Evolutionary conservation across 2,888 invertebrate genomes (phyloP).

Genomic region (Diaprepes abbreviatus): DNA sequence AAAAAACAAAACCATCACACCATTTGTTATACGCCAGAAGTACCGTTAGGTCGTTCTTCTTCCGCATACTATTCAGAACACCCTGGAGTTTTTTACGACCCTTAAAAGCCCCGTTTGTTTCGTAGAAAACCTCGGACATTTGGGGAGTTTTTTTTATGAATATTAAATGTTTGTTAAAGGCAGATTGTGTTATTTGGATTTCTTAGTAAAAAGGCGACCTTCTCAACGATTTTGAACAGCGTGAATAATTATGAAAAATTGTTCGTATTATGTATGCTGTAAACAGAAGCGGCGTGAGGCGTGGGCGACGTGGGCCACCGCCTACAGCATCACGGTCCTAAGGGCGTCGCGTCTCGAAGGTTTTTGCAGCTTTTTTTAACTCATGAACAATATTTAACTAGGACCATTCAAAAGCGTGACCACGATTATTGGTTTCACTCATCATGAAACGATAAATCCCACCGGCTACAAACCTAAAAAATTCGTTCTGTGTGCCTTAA

Average conservation of each 20-base stretch:
- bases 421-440: too few species aligned
- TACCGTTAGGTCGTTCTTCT: slow-evolving; percentile 42
- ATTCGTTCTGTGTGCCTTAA: too few species aligned
- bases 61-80: slow-evolving; percentile 43
- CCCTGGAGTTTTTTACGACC: slow-evolving; percentile 40
- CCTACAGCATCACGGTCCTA: too few species aligned
- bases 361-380: too few species aligned
- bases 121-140: slow-evolving; percentile 37
- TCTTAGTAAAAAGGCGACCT: slow-evolving; percentile 31
- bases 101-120: slow-evolving; percentile 39
- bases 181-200: slow-evolving; percentile 28
- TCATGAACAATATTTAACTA: too few species aligned
- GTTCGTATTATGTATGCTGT: too few species aligned
- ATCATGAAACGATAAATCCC: too few species aligned
- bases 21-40: slow-evolving; percentile 40
- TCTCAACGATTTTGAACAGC: slow-evolving; percentile 16
- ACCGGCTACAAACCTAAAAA: too few species aligned
- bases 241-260: slow-evolving; percentile 23
- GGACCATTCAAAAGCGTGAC: too few species aligned
- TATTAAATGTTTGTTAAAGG: slow-evolving; percentile 35
- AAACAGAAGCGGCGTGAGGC: too few species aligned
- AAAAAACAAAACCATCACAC: slow-evolving; percentile 27
- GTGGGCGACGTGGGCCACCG: too few species aligned
- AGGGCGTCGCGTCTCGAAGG: too few species aligned
- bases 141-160: slow-evolving; percentile 45